Percentiles rank a stretch among this genome's conserved stretches.
Conservation (phyloP, 2,888 invertebrate species). For the Nowickia ferox region DNA sequence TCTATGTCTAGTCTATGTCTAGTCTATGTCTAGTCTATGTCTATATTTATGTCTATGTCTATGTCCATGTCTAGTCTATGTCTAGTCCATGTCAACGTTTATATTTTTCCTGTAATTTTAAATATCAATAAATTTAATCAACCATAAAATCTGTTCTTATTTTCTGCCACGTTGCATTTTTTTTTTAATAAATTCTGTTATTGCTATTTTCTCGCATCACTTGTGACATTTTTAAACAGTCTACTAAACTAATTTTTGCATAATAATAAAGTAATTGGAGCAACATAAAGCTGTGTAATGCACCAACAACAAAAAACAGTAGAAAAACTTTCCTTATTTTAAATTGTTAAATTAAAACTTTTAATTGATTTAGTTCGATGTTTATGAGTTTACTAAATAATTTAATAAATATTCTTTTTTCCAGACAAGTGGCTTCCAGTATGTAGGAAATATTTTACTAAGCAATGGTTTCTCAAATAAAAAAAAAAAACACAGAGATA, state of each 20-base stretch:
- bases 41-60: too few relatives aligned
- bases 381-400: conserved; percentile 40
- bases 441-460: not conserved
- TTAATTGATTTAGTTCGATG: conserved; percentile 63
- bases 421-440: not conserved
- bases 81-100: too few relatives aligned
- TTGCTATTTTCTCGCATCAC: not conserved
- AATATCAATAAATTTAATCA: too few relatives aligned
- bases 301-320: not conserved
- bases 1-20: too few relatives aligned
- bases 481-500: too few relatives aligned
- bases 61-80: too few relatives aligned
- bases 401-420: conserved; percentile 2
- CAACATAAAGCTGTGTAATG: not conserved
- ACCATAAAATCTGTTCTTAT: too few relatives aligned
- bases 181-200: not conserved
- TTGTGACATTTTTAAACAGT: conserved; percentile 13
- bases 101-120: too few relatives aligned
- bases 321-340: conserved; percentile 30
- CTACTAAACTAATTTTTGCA: conserved; percentile 22
- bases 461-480: not conserved
- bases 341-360: conserved; percentile 52
- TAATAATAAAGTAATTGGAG: conserved; percentile 44
- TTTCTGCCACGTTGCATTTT: not conserved
- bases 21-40: too few relatives aligned